Conservation (phyloP, 2,797 vertebrate species). For the Hippoglossus hippoglossus region DNA sequence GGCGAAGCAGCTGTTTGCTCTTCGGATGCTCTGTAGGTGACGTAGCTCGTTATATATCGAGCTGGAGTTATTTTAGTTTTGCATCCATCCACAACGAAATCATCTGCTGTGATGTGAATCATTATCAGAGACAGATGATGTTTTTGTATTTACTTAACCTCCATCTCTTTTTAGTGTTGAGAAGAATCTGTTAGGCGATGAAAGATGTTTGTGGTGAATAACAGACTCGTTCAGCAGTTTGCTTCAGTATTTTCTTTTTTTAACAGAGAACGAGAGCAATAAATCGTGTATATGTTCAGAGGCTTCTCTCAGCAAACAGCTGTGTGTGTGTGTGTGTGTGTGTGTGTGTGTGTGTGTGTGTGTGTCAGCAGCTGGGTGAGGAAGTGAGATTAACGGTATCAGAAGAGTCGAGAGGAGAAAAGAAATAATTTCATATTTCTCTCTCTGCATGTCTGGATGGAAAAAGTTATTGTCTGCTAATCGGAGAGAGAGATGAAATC, state of each 20-base stretch:
- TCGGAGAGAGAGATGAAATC: constrained; percentile 68
- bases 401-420: constrained; percentile 39
- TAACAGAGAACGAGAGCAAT: not conserved
- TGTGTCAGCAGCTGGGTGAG: constrained; percentile 1
- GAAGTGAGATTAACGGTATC: constrained; percentile 36
- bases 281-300: constrained; percentile 10
- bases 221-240: not conserved
- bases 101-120: not conserved
- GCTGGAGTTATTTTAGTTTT: constrained; percentile 16
- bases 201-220: not conserved
- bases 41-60: no score
- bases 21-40: no score
- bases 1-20: not conserved
- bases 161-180: not conserved
- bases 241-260: not conserved
- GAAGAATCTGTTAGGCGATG: not conserved
- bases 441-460: constrained; percentile 52
- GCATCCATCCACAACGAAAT: not conserved
- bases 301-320: not conserved
- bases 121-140: no score
- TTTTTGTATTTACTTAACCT: not conserved
- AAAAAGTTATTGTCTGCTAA: constrained; percentile 61
- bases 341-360: constrained; percentile 13
- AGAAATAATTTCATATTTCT: constrained; percentile 52
- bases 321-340: constrained; percentile 25